Base-by-base conservation (phyloP, 2,797 vertebrate species). In the Glossophaga mutica region DNA sequence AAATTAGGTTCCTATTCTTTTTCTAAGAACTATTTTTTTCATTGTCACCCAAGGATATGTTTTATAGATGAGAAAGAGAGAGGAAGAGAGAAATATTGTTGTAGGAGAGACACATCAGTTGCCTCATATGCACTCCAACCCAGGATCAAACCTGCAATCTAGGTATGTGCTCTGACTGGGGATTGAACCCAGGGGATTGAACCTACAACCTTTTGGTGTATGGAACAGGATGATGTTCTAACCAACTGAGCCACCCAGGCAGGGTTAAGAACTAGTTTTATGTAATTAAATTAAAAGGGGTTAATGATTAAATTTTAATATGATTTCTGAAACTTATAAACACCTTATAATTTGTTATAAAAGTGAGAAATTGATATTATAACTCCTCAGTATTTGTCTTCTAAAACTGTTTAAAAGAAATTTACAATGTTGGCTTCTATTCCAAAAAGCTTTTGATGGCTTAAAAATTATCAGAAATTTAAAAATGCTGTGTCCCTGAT, bases 381-480 rank as follows among this genome's bases (percentile, higher is more conserved):
- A 78, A 76, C 34, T 96, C 50, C 21, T 90, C 10, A 21, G 65
- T 82, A 78, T 89, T 84, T 88, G 94, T 10, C 6, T 96, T 71
- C 39, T 96, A 34, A 94, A 95, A 79, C 68, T 44, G 73, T 94
- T 90, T 22, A 94, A 62, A 91, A 90, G 82, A 90, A 0, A 29
- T 77, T 59, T 96, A 67, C 92, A 97, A 71, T 88, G 59, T 62
- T 94, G 21, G 11, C 55, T 96, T 94, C 94, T 97, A 52, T 94
- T 97, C 65, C 68, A 29, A 92, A 97, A 96, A 97, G 83, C 8
- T 88, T 98, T 73, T 65, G 52, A 87, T 88, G 90, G 29, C 39
- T 95, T 96, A 79, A 94, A 96, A 97, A 91, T 96, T 86, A 9
- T 52, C 46, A 29, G 50, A 83, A 44, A 11, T 48, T 39, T 7